These are phyloP conservation scores for Etheostoma perlongum DNA, from an alignment of 2,797 vertebrate species.

Conservation along the genomic window DNA sequence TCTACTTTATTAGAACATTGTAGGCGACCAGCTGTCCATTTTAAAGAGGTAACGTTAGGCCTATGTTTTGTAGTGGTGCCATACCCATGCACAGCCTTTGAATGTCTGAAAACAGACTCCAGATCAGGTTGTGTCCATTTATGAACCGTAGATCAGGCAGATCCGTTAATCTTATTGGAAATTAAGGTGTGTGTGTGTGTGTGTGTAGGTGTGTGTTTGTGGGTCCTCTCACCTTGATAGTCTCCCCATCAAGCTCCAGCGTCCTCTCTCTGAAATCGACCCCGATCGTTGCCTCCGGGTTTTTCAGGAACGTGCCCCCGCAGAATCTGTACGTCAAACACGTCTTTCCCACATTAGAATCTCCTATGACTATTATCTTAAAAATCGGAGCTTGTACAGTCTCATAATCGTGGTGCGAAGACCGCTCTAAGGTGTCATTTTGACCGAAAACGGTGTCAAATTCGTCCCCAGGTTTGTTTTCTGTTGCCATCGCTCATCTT, in stretches of 20 bases:
- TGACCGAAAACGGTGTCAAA: constrained; percentile 75
- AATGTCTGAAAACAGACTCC: not conserved
- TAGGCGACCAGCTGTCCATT: not conserved
- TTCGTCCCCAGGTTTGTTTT: constrained; percentile 74
- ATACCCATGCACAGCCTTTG: not conserved
- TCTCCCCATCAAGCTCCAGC: constrained; percentile 92
- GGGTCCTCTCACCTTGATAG: constrained; percentile 88
- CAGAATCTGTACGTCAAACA: constrained; percentile 95
- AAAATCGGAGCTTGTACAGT: constrained; percentile 84
- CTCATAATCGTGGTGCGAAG: constrained; percentile 67
- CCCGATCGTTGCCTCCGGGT: constrained; percentile 95
- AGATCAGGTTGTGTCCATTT: not conserved
- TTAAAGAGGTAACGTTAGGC: constrained; percentile 3
- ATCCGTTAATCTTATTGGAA: not conserved
- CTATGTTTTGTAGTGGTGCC: not conserved
- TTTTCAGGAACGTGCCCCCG: constrained; percentile 91
- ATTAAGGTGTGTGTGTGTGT: not conserved
- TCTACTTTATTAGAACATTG: not conserved
- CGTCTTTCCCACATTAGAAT: constrained; percentile 95
- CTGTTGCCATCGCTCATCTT: constrained; percentile 84
- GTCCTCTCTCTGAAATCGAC: constrained; percentile 95
- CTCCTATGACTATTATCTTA: constrained; percentile 96
- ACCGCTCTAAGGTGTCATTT: constrained; percentile 70
- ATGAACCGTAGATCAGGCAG: not conserved
- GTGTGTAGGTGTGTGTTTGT: not conserved